Conservation (phyloP, 2,888 invertebrate species). For the Sarcophaga subvicina region DNA sequence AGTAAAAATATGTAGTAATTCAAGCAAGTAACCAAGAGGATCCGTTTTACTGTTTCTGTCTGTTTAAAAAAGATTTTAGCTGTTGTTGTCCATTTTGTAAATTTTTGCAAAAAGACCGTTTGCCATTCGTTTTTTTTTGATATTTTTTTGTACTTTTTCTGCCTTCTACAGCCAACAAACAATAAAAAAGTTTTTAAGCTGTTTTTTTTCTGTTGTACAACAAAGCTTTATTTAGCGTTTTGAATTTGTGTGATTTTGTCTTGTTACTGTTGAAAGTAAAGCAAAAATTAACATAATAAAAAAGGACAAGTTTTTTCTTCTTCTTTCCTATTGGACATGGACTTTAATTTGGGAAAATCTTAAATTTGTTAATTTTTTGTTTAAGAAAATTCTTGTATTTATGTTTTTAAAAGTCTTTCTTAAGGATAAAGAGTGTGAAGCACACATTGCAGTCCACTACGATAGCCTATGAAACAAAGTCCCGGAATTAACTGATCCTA, state of each 20-base stretch:
- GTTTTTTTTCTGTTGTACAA: background rate
- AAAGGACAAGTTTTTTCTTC: conserved; percentile 25
- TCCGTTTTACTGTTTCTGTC: background rate
- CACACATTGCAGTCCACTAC: too few relatives aligned
- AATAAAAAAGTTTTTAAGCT: conserved; percentile 45
- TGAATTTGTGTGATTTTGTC: conserved; percentile 20
- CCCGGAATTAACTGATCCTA: too few relatives aligned
- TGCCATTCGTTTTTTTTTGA: background rate
- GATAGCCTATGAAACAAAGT: too few relatives aligned
- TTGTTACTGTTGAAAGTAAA: conserved; percentile 10
- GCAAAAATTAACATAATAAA: conserved; percentile 59
- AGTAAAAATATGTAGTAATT: conserved; percentile 28
- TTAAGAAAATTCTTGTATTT: conserved; percentile 55
- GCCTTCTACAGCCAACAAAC: background rate
- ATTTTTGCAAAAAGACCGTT: conserved; percentile 9
- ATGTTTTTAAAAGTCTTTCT: background rate
- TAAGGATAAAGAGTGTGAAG: too few relatives aligned
- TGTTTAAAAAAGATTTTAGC: background rate
- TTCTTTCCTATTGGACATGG: too few relatives aligned
- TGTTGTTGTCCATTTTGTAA: conserved; percentile 26
- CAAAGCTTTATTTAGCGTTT: conserved; percentile 11
- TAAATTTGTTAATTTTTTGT: background rate
- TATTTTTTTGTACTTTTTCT: conserved; percentile 3
- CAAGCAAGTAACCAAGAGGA: conserved; percentile 30
- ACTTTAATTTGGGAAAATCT: too few relatives aligned